A percentile compares a stretch with the other conserved stretches of the same genome.
Evolutionary conservation across 2,113 vertebrate genomes (phyloP).

Genomic region (Vidua macroura): DNA sequence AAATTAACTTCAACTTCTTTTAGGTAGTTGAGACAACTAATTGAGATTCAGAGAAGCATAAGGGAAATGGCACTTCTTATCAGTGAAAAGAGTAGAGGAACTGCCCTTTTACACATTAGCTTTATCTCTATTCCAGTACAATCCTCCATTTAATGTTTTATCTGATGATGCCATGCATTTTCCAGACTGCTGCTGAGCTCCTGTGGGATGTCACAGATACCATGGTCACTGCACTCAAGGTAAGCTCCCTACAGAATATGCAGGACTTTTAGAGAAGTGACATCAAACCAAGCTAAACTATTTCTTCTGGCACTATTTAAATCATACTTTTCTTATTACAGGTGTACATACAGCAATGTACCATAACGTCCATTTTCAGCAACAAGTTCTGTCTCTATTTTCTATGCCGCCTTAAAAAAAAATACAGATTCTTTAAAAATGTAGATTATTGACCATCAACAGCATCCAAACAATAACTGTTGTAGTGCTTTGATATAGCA

Average conservation of each 20-base stretch:
- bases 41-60: background rate
- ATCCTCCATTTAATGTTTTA: background rate
- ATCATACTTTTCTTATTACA: background rate
- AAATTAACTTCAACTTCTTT: background rate
- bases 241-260: background rate
- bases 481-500: background rate
- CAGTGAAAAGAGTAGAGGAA: background rate
- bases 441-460: background rate
- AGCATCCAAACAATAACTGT: background rate
- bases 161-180: background rate
- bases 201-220: background rate
- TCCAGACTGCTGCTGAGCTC: background rate
- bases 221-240: background rate
- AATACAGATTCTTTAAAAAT: background rate
- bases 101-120: background rate
- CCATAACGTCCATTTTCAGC: background rate
- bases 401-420: background rate
- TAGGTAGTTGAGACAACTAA: background rate
- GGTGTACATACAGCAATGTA: background rate
- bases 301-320: background rate
- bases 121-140: background rate
- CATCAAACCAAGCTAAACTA: background rate
- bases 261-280: background rate
- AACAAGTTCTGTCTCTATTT: background rate
- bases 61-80: background rate